phyloP scores from a whole-genome alignment of 2,113 vertebrate species.

The Microtus ochrogaster region DNA sequence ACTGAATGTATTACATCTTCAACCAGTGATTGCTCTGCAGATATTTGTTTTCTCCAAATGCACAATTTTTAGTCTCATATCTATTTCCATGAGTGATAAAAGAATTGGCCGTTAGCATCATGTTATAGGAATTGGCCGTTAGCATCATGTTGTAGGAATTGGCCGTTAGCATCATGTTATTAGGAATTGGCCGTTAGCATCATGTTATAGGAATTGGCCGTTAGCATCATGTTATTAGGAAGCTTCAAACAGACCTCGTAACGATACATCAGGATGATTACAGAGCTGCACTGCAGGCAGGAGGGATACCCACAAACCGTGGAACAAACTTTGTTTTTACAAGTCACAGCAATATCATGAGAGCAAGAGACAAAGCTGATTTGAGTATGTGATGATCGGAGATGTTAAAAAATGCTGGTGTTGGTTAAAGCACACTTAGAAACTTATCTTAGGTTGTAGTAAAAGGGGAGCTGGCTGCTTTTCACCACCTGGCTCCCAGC shows the following conservation, averaged over 20 bases:
- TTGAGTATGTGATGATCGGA: background rate
- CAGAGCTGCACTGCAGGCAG: background rate
- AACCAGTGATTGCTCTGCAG: background rate
- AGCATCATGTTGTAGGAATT: no score
- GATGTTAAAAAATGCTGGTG: background rate
- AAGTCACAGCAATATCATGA: background rate
- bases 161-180: background rate
- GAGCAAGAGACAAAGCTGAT: background rate
- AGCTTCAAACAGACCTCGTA: background rate
- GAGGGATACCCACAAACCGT: background rate
- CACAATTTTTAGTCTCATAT: background rate
- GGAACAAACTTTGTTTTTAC: background rate
- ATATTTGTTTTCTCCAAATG: slow-evolving; percentile 10
- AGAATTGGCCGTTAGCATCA: background rate
- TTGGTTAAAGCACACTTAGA: background rate
- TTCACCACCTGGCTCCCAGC: no score
- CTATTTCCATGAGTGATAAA: background rate
- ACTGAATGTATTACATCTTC: background rate
- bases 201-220: background rate
- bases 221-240: background rate
- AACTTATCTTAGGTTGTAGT: background rate
- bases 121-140: background rate
- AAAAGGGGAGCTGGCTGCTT: no score
- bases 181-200: background rate
- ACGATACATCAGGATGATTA: background rate